Conservation (phyloP, 2,888 invertebrate species). For the Apamea sordens region DNA sequence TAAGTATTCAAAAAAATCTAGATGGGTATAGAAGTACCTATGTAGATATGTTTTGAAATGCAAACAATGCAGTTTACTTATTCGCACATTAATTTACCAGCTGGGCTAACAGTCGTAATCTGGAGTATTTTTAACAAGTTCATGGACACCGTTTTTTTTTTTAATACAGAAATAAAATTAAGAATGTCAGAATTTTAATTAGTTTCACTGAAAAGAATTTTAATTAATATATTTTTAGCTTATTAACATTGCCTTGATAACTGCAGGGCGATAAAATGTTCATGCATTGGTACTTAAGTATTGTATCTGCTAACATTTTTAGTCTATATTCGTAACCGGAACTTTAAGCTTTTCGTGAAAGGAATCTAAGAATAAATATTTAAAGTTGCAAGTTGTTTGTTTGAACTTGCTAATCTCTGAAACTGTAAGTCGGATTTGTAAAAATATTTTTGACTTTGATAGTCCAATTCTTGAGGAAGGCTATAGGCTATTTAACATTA, state of each 20-base stretch:
- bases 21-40: neutral
- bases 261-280: conserved; percentile 35
- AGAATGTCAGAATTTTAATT: conserved; percentile 59
- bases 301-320: neutral
- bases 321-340: neutral
- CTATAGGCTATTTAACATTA: neutral
- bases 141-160: conserved; percentile 21
- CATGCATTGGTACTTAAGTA: conserved; percentile 34
- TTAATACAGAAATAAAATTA: conserved; percentile 8
- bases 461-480: neutral
- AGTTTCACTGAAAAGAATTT: conserved; percentile 57
- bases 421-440: neutral
- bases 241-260: conserved; percentile 59
- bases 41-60: neutral
- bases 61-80: conserved; percentile 32
- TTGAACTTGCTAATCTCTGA: neutral
- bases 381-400: neutral
- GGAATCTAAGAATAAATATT: neutral
- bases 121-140: conserved; percentile 48
- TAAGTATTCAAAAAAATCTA: neutral
- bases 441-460: neutral
- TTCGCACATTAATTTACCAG: conserved; percentile 45
- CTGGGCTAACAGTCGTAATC: conserved; percentile 44
- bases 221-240: conserved; percentile 59
- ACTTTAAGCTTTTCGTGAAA: neutral